Percentiles rank a stretch among this genome's conserved stretches.
Conservation (phyloP, 2,113 vertebrate genomes). For the Silurus asotus region DNA sequence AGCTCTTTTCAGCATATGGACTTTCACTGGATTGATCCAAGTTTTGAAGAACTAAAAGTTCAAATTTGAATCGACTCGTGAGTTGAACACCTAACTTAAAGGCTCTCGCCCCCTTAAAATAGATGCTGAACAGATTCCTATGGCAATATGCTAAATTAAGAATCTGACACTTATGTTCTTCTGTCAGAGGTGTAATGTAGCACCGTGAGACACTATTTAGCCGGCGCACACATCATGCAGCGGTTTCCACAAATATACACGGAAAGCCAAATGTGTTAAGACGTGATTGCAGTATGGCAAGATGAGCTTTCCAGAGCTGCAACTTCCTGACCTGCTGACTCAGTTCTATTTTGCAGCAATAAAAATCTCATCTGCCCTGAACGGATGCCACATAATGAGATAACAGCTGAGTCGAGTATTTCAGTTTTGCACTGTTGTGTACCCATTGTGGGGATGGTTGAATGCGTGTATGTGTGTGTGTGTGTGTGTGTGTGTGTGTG, state of each 20-base stretch:
- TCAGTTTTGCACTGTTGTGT: constrained; percentile 25
- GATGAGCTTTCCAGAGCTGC: constrained; percentile 39
- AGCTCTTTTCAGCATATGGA: background rate
- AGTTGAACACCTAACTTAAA: background rate
- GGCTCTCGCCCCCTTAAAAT: background rate
- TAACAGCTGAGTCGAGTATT: constrained; percentile 39
- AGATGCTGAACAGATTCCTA: background rate
- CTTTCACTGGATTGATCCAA: background rate
- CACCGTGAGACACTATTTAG: constrained; percentile 30
- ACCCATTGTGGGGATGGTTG: background rate
- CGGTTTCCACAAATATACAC: constrained; percentile 10
- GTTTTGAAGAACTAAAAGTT: background rate
- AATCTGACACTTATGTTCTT: constrained; percentile 22
- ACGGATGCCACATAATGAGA: constrained; percentile 39
- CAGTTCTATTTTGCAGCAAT: constrained; percentile 34
- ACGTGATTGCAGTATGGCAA: constrained; percentile 36
- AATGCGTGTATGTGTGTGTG: constrained; percentile 14
- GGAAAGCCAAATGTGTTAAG: constrained; percentile 23
- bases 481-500: background rate
- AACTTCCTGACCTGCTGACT: constrained; percentile 29
- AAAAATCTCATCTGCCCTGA: constrained; percentile 43
- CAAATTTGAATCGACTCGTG: background rate
- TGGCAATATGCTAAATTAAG: constrained; percentile 24
- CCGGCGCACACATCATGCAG: background rate
- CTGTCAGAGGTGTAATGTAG: constrained; percentile 20